phyloP scores from a whole-genome alignment of 2,797 vertebrate species.

The Sebastiscus albofasciatus region DNA sequence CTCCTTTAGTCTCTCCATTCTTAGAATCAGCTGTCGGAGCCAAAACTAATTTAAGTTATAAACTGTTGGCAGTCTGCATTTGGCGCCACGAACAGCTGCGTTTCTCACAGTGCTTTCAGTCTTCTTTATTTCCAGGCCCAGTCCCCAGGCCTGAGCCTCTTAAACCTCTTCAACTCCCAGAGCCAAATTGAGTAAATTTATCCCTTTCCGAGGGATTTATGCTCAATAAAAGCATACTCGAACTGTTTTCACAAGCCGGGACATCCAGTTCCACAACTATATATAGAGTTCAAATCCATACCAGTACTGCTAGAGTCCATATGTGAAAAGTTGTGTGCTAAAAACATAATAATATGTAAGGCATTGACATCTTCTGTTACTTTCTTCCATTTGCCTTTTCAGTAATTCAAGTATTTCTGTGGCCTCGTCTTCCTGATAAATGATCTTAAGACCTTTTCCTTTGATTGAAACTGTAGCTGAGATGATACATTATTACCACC shows the following conservation, averaged over 20 bases:
- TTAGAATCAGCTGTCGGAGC: slow-evolving; percentile 61
- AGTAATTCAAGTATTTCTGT: background rate
- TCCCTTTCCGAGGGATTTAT: slow-evolving; percentile 33
- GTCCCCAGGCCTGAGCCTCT: slow-evolving; percentile 27
- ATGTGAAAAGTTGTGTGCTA: background rate
- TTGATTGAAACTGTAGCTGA: background rate
- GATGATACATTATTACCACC: background rate
- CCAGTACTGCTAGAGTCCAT: background rate
- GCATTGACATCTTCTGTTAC: background rate
- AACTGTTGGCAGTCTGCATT: slow-evolving; percentile 62
- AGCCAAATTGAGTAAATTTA: slow-evolving; percentile 42
- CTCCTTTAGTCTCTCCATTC: slow-evolving; percentile 48
- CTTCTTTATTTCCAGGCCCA: slow-evolving; percentile 44
- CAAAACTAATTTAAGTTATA: slow-evolving; percentile 72
- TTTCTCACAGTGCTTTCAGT: slow-evolving; percentile 41
- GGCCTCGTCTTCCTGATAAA: background rate
- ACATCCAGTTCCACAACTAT: background rate
- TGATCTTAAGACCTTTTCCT: background rate
- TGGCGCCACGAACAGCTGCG: slow-evolving; percentile 61
- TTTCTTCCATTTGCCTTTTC: background rate
- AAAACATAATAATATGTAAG: background rate
- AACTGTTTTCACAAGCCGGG: slow-evolving; percentile 16
- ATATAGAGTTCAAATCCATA: background rate
- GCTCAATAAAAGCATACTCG: slow-evolving; percentile 34
- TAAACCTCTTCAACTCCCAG: slow-evolving; percentile 6